Evolutionary conservation across 2,113 vertebrate genomes (phyloP).

Genomic region (Arvicanthis niloticus): DNA sequence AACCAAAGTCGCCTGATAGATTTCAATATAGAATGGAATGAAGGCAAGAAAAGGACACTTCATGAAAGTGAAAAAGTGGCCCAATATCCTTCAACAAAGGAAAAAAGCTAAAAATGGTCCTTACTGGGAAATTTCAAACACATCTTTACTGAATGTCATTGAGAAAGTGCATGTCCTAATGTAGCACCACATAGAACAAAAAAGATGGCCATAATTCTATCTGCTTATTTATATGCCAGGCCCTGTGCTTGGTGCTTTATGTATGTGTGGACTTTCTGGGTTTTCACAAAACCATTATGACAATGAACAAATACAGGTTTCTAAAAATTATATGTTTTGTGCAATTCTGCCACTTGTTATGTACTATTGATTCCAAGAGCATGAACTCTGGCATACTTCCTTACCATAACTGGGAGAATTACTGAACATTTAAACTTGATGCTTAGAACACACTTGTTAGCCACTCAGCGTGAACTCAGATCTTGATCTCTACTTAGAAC

Average conservation of each 20-base stretch:
- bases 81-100: not conserved
- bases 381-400: not conserved
- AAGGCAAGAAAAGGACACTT: not conserved
- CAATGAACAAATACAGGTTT: not conserved
- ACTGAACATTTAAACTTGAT: not conserved
- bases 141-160: not conserved
- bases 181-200: not conserved
- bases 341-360: not conserved
- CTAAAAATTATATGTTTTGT: not conserved
- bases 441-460: not conserved
- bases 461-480: not conserved
- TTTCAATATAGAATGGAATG: not conserved
- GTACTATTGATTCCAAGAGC: not conserved
- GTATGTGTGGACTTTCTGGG: not conserved
- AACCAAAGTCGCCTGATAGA: not conserved
- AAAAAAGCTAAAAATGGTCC: not conserved
- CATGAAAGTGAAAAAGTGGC: not conserved
- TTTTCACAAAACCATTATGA: not conserved
- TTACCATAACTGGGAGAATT: not conserved
- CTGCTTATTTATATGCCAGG: not conserved
- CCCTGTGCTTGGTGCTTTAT: not conserved
- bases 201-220: not conserved
- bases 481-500: not conserved
- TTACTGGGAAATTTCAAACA: not conserved
- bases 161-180: not conserved